Base-by-base conservation (phyloP, 2,888 invertebrate genomes). In the Megalurothrips usitatus region DNA sequence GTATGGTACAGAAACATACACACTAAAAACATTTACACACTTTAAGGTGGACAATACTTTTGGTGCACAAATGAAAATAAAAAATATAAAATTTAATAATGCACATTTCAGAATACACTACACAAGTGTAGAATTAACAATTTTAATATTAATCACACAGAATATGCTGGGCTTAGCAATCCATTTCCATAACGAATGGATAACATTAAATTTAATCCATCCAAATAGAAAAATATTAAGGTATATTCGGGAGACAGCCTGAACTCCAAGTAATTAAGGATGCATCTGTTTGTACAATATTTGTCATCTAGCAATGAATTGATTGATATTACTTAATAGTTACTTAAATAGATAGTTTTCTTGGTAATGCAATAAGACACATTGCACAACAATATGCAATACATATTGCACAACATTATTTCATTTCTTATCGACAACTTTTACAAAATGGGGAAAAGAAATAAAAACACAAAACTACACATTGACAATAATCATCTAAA, bases 71-170 rank as follows among this genome's bases (percentile, higher is more conserved):
- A 75, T 75, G 68, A 75, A 75, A 75, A 75, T 75, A 75, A 75
- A 68, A 75, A 75, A 75, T 75, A 75, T 75, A 75, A 75, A 75
- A 75, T 75, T 75, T 75, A 75, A 75, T 75, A 75, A 75, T 75
- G 68, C 68, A 75, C 68, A 75, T 75, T 26, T 75, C 68, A 75
- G 68, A 75, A 75, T 75, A 75, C 26, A 75, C 68, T 75, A 75
- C 68, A 75, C 68, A n/a, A 75, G 68, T 75, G 68, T 75, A 75
- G 12, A 26, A 75, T 23, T 75, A 75, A 75, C 68, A 75, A 26
- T 75, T 75, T 75, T 26, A 75, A 23, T 12, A 26, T 75, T 26
- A 75, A 75, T 75, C 68, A 75, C 68, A 75, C 68, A 75, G 68
- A 75, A 26, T 58, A 58, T 58, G 58, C 58, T 19, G 12, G 19